These are phyloP conservation scores for Drosophila punjabiensis DNA, from an alignment of 1,140 invertebrate genomes.

Conservation along the genomic window DNA sequence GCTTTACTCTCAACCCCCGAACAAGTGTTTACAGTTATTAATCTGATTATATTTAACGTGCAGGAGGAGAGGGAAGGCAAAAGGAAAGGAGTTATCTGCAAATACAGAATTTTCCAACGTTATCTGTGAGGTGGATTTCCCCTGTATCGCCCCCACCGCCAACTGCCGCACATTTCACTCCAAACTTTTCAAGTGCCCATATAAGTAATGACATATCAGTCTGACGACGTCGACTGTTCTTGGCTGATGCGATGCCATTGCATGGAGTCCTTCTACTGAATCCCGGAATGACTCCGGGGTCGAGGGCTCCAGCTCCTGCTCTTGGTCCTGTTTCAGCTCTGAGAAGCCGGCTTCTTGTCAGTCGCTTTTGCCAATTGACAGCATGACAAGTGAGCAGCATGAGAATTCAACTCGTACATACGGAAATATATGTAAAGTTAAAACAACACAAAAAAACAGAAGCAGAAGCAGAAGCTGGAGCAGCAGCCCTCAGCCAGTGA, in stretches of 20 bases:
- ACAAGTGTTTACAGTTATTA: slow-evolving; percentile 78
- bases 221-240: slow-evolving; percentile 55
- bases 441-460: slow-evolving; percentile 41
- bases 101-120: slow-evolving; percentile 13
- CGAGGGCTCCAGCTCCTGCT: not conserved
- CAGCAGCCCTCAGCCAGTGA: slow-evolving; percentile 14
- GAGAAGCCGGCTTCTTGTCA: slow-evolving; percentile 56
- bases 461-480: slow-evolving; percentile 8
- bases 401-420: slow-evolving; percentile 77
- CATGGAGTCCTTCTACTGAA: slow-evolving; percentile 1
- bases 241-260: slow-evolving; percentile 13
- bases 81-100: slow-evolving; percentile 26
- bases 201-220: slow-evolving; percentile 78
- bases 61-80: not conserved
- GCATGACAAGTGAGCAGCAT: slow-evolving; percentile 82
- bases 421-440: slow-evolving; percentile 73
- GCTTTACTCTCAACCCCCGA: slow-evolving; percentile 17
- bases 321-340: not conserved
- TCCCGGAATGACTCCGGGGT: slow-evolving; percentile 13
- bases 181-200: slow-evolving; percentile 82
- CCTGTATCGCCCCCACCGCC: not conserved
- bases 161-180: slow-evolving; percentile 64
- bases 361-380: slow-evolving; percentile 80
- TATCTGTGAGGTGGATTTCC: slow-evolving; percentile 35
- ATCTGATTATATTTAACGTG: slow-evolving; percentile 78